Evolutionary conservation across 2,888 invertebrate species (phyloP), one percentile per base, ranked within the genome.

Genomic region (Mesodorylaimus sp.): DNA sequence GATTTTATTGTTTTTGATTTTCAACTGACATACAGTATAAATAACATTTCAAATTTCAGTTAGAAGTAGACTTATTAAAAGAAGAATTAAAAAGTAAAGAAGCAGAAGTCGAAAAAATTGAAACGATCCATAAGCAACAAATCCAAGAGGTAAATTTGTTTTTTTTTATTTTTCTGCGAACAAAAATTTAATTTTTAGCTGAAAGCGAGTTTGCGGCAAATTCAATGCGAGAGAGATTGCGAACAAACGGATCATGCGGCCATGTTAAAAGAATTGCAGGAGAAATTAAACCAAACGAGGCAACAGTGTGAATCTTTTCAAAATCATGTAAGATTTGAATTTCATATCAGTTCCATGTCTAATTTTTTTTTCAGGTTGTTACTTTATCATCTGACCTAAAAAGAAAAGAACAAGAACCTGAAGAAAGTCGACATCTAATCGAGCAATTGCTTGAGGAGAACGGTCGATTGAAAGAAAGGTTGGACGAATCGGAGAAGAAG

Each of bases 231-330:
- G 59, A 72, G 83, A 50, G 84, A 86, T 65, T 79, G 79, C 59
- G 83, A 85, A 64, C 78, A 80, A 52, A 77, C 76, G 50, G 80
- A 84, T 64, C 78, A 83, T 68, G 75, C 78, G 53, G 74, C 79
- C 23, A 80, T 81, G 77, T 72, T 84, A 58, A 78, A 83, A 57
- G 85, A 86, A 65, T 66, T 86, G 7, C 83, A 87, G 61, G 74
- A 79, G 59, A 74, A 83, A 50, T 69, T 84, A 47, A 76, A 78
- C 23, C 77, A 78, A 52, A 86, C 86, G 62, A 75, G 82, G 26
- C 77, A 76, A 55, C 73, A 74, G 0, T 80, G 79, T 62, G 83
- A 84, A 61, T 77, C 78, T 53, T 69, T 82, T 3, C 83, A 85
- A 66, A 72, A 74, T 58, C 76, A 77, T 66, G 70, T 70, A n/a